phyloP scores from a whole-genome alignment of 1,140 invertebrate genomes.

The Elymnias hypermnestra region DNA sequence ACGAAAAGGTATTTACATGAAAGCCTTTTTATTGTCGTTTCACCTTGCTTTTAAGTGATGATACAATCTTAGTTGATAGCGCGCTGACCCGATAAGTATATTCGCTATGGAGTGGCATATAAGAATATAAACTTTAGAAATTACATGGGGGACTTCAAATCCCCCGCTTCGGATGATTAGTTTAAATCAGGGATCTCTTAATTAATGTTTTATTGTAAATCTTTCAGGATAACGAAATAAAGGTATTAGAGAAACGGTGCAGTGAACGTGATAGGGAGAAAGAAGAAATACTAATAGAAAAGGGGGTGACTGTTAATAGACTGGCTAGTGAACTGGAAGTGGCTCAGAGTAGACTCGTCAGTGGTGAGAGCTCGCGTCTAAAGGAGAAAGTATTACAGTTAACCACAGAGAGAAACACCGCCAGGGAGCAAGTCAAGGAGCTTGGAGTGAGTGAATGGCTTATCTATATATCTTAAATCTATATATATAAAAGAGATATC shows the following conservation, averaged over 20 bases:
- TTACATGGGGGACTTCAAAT: too few species aligned
- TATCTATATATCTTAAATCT: too few species aligned
- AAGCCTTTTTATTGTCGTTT: too few species aligned
- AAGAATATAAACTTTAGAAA: too few species aligned
- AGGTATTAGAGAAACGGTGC: slow-evolving; percentile 70
- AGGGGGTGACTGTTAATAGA: slow-evolving; percentile 74
- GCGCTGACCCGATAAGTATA: too few species aligned
- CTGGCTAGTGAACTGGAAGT: slow-evolving; percentile 70
- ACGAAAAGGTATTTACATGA: slow-evolving; percentile 61
- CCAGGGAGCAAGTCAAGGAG: slow-evolving; percentile 64
- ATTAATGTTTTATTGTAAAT: too few species aligned
- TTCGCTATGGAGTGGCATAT: too few species aligned
- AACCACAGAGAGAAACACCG: slow-evolving; percentile 48
- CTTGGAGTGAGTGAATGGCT: slow-evolving; percentile 56
- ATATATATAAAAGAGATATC: too few species aligned
- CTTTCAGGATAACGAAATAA: slow-evolving; percentile 73
- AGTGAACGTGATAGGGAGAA: slow-evolving; percentile 73
- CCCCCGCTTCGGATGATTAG: too few species aligned
- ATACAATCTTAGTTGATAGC: too few species aligned
- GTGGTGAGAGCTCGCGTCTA: slow-evolving; percentile 38
- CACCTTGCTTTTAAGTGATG: too few species aligned
- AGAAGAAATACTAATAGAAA: slow-evolving; percentile 75
- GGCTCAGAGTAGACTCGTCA: slow-evolving; percentile 59
- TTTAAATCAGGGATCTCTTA: too few species aligned
- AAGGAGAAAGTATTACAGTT: slow-evolving; percentile 58